A percentile compares a stretch with the other conserved stretches of the same genome.
phyloP scores from a whole-genome alignment of 2,797 vertebrate species.

The Anguilla megastoma region DNA sequence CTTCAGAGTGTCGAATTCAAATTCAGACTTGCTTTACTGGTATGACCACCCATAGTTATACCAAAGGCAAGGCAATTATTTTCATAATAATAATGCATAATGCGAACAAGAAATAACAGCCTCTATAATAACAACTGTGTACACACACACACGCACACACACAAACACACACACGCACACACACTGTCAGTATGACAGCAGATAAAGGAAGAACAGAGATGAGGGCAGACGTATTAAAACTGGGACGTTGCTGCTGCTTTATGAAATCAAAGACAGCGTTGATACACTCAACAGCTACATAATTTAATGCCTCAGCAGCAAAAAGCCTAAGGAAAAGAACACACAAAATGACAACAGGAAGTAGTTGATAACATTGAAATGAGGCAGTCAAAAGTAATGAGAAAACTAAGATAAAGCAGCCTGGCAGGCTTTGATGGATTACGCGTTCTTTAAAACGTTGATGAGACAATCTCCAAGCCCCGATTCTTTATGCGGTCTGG shows the following conservation, averaged over 20 bases:
- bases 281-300: neutral
- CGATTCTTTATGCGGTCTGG: neutral
- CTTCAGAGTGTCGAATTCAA: no score
- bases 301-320: neutral
- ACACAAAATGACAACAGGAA: neutral
- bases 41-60: no score
- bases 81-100: no score
- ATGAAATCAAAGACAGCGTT: neutral
- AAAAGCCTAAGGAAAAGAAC: neutral
- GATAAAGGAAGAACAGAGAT: neutral
- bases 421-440: neutral
- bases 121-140: no score
- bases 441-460: neutral
- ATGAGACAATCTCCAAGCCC: neutral
- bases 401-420: neutral
- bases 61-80: no score
- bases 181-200: neutral
- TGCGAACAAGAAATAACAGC: no score
- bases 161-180: neutral
- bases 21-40: no score
- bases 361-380: neutral
- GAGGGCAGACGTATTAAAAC: neutral
- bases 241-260: neutral
- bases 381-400: neutral
- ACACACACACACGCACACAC: no score